Evolutionary conservation across 2,113 vertebrate species (phyloP).

Genomic region (Andinoacara biseriatus): DNA sequence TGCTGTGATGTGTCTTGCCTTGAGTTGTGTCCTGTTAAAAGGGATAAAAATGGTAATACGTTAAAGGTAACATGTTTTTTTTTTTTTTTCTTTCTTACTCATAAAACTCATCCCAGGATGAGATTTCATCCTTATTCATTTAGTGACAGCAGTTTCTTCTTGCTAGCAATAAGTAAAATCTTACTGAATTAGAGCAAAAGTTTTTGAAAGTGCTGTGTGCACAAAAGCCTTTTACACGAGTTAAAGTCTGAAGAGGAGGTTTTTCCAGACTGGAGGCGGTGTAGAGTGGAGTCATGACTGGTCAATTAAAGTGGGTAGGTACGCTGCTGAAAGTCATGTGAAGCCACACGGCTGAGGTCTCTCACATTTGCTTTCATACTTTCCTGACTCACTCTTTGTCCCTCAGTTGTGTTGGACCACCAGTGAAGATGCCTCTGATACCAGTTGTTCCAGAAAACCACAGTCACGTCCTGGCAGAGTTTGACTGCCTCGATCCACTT

Average conservation of each 20-base stretch:
- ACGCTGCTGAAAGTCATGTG: constrained; percentile 54
- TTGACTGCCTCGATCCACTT: constrained; percentile 90
- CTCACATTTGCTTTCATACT: background rate
- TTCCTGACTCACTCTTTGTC: constrained; percentile 8
- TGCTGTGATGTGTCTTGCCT: too few relatives aligned
- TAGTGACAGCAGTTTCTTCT: background rate
- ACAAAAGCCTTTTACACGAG: background rate
- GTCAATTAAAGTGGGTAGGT: constrained; percentile 44
- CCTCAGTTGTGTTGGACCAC: constrained; percentile 25
- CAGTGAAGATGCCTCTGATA: constrained; percentile 79
- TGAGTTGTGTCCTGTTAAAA: background rate
- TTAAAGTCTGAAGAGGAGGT: background rate
- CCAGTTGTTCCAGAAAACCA: constrained; percentile 84
- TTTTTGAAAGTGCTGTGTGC: background rate
- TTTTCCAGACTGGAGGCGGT: background rate
- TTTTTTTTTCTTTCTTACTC: background rate
- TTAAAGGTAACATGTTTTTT: background rate
- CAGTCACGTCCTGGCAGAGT: constrained; percentile 90
- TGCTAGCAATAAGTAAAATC: background rate
- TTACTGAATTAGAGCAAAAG: background rate
- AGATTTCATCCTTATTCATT: background rate
- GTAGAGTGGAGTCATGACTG: constrained; percentile 64
- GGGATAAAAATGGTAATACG: too few relatives aligned
- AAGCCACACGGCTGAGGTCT: constrained; percentile 15
- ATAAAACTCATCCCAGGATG: background rate